Conservation (phyloP, 2,888 invertebrate species). For the Brassicogethes aeneus region DNA sequence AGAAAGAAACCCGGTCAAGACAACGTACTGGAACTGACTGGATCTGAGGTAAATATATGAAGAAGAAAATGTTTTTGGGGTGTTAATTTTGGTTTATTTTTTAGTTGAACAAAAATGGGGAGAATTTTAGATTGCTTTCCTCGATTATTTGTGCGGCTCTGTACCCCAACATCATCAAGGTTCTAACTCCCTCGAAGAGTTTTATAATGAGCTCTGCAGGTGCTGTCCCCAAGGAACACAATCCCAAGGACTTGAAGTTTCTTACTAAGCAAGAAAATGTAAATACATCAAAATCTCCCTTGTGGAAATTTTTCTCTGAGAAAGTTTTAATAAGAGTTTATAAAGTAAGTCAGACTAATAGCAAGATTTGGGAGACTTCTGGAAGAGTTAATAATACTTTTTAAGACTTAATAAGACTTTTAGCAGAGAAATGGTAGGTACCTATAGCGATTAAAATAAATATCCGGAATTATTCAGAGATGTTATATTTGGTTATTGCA, state of each 20-base stretch:
- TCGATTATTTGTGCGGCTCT: constrained; percentile 86
- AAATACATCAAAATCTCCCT: constrained; percentile 8
- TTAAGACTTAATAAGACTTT: too few relatives aligned
- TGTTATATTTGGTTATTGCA: too few relatives aligned
- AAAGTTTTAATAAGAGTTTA: too few relatives aligned
- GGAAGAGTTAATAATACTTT: too few relatives aligned
- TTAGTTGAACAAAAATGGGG: constrained; percentile 64
- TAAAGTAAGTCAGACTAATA: too few relatives aligned
- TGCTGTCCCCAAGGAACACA: constrained; percentile 62
- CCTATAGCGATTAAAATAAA: too few relatives aligned
- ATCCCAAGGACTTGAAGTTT: constrained; percentile 63
- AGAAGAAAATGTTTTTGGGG: background rate
- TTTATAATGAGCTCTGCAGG: constrained; percentile 65
- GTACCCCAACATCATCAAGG: constrained; percentile 87
- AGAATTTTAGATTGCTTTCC: constrained; percentile 63
- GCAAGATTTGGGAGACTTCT: too few relatives aligned
- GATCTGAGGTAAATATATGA: constrained; percentile 21
- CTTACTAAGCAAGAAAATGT: constrained; percentile 69
- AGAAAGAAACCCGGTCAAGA: constrained; percentile 51
- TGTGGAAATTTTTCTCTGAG: too few relatives aligned
- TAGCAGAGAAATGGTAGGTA: too few relatives aligned
- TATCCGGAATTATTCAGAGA: too few relatives aligned
- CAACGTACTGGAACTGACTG: constrained; percentile 44
- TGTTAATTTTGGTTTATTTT: constrained; percentile 26
- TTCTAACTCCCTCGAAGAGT: constrained; percentile 69